Percentiles rank a stretch among this genome's conserved stretches.
Evolutionary conservation across 1,140 invertebrate genomes (phyloP).

Genomic region (Drosophila tani): DNA sequence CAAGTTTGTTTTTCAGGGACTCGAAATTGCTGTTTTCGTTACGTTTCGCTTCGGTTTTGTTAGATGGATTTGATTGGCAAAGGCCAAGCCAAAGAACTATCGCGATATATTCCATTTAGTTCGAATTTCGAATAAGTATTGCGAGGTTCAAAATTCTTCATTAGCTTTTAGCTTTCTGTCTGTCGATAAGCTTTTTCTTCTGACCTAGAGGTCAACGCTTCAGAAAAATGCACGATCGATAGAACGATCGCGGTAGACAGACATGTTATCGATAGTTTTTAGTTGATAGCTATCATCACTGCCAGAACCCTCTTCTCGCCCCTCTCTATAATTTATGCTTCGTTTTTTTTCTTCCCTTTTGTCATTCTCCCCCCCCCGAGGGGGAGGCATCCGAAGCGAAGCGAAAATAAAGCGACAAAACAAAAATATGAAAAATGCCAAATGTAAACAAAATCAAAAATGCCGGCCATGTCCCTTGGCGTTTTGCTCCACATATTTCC

Average conservation of each 20-base stretch:
- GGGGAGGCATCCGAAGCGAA: background rate
- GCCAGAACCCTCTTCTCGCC: no score
- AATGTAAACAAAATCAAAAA: conserved; percentile 68
- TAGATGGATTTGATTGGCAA: conserved; percentile 14
- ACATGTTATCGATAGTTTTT: no score
- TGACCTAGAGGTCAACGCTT: no score
- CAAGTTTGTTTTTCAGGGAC: conserved; percentile 33
- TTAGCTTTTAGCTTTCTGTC: no score
- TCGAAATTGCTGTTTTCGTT: conserved; percentile 30
- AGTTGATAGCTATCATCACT: no score
- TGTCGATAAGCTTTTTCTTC: no score
- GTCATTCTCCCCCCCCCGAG: conserved; percentile 11
- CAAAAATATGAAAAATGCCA: conserved; percentile 37
- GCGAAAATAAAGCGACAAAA: conserved; percentile 1
- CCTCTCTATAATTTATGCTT: conserved; percentile 29
- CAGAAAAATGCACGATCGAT: background rate
- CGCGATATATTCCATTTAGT: background rate
- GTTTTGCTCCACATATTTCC: conserved; percentile 49
- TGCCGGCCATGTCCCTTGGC: conserved; percentile 59
- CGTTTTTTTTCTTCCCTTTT: conserved; percentile 8
- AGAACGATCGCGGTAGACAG: no score
- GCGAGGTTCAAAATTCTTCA: no score
- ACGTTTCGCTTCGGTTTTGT: background rate
- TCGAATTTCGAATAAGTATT: background rate
- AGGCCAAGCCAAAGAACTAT: background rate